Percentiles rank a stretch among this genome's conserved stretches.
Evolutionary conservation across 2,797 vertebrate genomes (phyloP).

Genomic region (Notoglanidium macrostoma): DNA sequence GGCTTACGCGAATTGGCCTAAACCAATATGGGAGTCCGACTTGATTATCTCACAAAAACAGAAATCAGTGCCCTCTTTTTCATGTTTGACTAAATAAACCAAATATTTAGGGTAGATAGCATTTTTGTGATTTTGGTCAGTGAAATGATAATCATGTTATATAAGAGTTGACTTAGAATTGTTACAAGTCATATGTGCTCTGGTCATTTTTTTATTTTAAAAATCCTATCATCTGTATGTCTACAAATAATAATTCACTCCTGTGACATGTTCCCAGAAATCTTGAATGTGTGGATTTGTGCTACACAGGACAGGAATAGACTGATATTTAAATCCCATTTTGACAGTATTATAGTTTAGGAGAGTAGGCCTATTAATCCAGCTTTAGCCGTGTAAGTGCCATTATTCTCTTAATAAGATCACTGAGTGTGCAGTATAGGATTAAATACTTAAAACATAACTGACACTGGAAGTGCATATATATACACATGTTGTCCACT

Average conservation of each 20-base stretch:
- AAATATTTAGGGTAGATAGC: background rate
- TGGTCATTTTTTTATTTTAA: background rate
- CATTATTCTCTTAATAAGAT: slow-evolving; percentile 86
- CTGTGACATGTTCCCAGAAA: slow-evolving; percentile 55
- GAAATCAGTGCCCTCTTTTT: background rate
- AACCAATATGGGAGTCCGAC: background rate
- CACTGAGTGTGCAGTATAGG: slow-evolving; percentile 80
- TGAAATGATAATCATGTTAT: background rate
- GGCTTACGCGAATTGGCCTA: slow-evolving; percentile 35
- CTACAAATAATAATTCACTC: background rate
- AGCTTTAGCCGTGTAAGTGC: slow-evolving; percentile 80
- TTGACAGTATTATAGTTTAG: slow-evolving; percentile 82
- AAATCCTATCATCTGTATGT: background rate
- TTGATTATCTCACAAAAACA: slow-evolving; percentile 27
- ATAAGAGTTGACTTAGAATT: background rate
- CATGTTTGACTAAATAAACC: background rate
- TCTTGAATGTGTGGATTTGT: slow-evolving; percentile 51
- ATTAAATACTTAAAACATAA: slow-evolving; percentile 84
- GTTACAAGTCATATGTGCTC: background rate
- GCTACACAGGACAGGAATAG: slow-evolving; percentile 64
- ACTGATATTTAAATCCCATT: slow-evolving; percentile 77
- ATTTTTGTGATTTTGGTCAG: background rate
- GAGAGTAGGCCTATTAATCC: slow-evolving; percentile 80
- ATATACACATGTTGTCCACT: slow-evolving; percentile 55
- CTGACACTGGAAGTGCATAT: slow-evolving; percentile 70